These are phyloP conservation scores for Agrotis clavis DNA, from an alignment of 2,888 invertebrate species.

Conservation along the genomic window DNA sequence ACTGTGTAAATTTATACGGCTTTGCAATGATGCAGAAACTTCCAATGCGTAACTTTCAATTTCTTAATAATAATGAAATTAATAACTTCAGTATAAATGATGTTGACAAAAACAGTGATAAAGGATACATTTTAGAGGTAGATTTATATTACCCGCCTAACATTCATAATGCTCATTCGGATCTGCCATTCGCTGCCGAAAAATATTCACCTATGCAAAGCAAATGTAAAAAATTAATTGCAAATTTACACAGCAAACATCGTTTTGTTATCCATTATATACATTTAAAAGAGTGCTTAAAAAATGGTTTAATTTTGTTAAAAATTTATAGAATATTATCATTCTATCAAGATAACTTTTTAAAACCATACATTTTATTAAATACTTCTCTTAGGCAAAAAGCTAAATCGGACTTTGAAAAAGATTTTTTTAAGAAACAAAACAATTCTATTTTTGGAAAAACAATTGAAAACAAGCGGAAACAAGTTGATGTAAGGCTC, in stretches of 20 bases:
- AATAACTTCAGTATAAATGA: neutral
- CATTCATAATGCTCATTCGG: too few relatives aligned
- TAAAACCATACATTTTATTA: neutral
- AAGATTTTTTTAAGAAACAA: conserved; percentile 2
- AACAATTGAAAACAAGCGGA: conserved; percentile 6
- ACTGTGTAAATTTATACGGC: too few relatives aligned
- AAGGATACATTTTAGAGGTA: conserved; percentile 12
- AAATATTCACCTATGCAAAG: too few relatives aligned
- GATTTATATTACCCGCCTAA: conserved; percentile 5
- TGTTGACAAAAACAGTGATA: neutral
- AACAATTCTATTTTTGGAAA: conserved; percentile 6
- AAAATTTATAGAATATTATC: too few relatives aligned
- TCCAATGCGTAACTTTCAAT: neutral
- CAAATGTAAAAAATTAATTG: too few relatives aligned
- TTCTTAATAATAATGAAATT: neutral
- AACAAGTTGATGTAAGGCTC: too few relatives aligned
- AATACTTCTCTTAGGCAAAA: conserved; percentile 4
- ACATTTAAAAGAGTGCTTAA: too few relatives aligned
- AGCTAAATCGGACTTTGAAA: conserved; percentile 6
- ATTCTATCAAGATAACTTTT: too few relatives aligned
- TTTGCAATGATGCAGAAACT: conserved; percentile 3
- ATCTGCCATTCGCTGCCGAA: too few relatives aligned
- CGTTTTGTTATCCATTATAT: too few relatives aligned
- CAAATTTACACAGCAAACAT: too few relatives aligned
- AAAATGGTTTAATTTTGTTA: too few relatives aligned